Evolutionary conservation across 2,888 invertebrate genomes (phyloP), one percentile per base, ranked within the genome.

Genomic region (Lepidocyrtinus sp.): DNA sequence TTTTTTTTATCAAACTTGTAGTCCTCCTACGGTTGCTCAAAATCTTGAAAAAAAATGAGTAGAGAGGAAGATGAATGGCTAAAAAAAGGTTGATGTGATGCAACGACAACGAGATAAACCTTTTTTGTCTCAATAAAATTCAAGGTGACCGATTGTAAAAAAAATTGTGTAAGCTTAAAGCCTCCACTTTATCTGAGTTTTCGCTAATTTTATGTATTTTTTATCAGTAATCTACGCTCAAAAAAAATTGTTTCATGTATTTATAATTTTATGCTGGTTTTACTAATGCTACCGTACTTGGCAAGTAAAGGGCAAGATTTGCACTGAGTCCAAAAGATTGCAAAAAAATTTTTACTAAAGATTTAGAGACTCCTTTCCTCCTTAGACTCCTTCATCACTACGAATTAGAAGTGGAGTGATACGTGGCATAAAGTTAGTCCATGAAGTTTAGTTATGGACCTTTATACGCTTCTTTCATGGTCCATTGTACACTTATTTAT

Each of bases 141-240:
- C 78, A 78, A 78, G 78, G 78, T 73, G 63, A 63, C 77, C 67
- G 77, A 71, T 76, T 61, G 5, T 64, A 62, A 70, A 26, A 17
- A n/a, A n/a, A n/a, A n/a, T 17, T 64, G 50, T 50, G 17, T n/a
- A 50, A 2, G 36, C 36, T 2, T 50, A 50, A 2, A 50, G 2
- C n/a, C n/a, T 36, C 36, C 12, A 5, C 12, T 36, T 36, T 12
- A 50, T 50, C 15, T 50, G 15, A 2, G n/a, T 12, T 50, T 50
- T 50, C 50, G 12, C 17, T 50, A 12, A 36, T 7, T 36, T 50
- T 50, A n/a, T n/a, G n/a, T n/a, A n/a, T 50, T 50, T 50, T 2
- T 17, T 50, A 50, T 50, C 50, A 7, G 1, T 2, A 12, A 50
- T 50, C 2, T 36, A 36, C 50, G 50, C 17, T 7, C 17, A n/a